Evolutionary conservation across 2,888 invertebrate genomes (phyloP), one percentile per base, ranked within the genome.

Genomic region (Rhabditoides inermis): DNA sequence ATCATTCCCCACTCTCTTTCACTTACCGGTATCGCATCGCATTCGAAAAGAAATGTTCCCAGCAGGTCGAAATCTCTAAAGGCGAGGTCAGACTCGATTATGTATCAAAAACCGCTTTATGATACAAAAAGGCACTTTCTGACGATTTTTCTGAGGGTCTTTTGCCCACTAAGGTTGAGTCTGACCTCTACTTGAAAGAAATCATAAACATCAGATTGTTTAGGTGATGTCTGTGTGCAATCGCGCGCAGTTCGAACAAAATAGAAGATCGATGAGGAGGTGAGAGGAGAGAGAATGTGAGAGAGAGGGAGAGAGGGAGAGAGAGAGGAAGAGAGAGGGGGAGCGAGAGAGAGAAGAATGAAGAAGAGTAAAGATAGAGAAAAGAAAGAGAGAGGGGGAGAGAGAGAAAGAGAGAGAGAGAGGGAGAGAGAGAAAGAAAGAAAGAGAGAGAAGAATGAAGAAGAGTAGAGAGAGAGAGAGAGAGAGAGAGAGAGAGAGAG

Each of bases 191-290:
- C n/a, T n/a, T n/a, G n/a, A n/a, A n/a, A n/a, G n/a, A n/a, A n/a
- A n/a, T 39, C 39, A 15, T 15, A 18, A 39, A 18, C n/a, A 15
- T 15, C 25, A 49, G 49, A 26, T 44, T 18, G 30, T 56, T 35
- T 40, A 53, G 5, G 73, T 74, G 2, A 73, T 73, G 73, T 62
- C 68, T 12, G 68, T 73, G 32, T 74, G 74, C 52, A 74, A 74
- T 42, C 48, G 61, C 41, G 73, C 69, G 3, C 68, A 68, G 37
- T 69, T 74, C 44, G 73, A 72, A 28, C 53, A 60, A 44, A 55
- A 59, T n/a, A 44, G 60, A 23, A 46, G 60, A 10, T 51, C 55
- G 36, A 52, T 27, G 39, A 45, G 45, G 51, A n/a, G n/a, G n/a
- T n/a, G n/a, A 44, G 45, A 30, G 45, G 25, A 28, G n/a, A 25